These are phyloP conservation scores for Epinephelus fuscoguttatus DNA, from an alignment of 2,113 vertebrate genomes.

Conservation along the genomic window DNA sequence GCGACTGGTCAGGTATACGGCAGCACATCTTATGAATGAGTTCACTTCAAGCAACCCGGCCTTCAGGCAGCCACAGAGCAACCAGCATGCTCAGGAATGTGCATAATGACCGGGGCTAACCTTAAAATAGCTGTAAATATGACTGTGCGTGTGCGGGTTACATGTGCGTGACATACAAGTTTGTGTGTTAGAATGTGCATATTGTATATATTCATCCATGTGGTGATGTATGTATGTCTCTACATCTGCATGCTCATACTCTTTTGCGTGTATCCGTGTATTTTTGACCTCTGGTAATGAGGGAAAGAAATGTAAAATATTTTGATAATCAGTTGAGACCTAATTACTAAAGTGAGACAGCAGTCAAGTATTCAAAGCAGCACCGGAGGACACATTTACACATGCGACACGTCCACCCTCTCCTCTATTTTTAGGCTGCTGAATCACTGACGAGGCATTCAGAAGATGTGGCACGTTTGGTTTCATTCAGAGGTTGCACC, in stretches of 20 bases:
- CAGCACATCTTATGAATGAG: not conserved
- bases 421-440: conserved; percentile 5
- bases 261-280: not conserved
- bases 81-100: conserved; percentile 15
- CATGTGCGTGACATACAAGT: not conserved
- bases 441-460: conserved; percentile 52
- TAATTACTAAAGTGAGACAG: not conserved
- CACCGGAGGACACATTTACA: not conserved
- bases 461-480: conserved; percentile 42
- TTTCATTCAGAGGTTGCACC: conserved; percentile 9
- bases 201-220: too few relatives aligned
- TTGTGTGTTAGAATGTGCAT: not conserved
- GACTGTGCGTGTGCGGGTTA: not conserved
- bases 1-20: too few relatives aligned
- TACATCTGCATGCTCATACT: not conserved
- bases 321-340: not conserved
- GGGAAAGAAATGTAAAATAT: conserved; percentile 1
- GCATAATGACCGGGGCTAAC: not conserved
- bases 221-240: not conserved
- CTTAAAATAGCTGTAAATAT: not conserved
- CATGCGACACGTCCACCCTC: conserved; percentile 5
- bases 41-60: too few relatives aligned
- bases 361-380: conserved; percentile 23
- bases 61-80: not conserved
- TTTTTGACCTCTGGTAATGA: not conserved